Percentiles rank a stretch among this genome's conserved stretches.
These are phyloP conservation scores for Rhopalosiphum nymphaeae DNA, from an alignment of 2,888 invertebrate species.

Conservation along the genomic window DNA sequence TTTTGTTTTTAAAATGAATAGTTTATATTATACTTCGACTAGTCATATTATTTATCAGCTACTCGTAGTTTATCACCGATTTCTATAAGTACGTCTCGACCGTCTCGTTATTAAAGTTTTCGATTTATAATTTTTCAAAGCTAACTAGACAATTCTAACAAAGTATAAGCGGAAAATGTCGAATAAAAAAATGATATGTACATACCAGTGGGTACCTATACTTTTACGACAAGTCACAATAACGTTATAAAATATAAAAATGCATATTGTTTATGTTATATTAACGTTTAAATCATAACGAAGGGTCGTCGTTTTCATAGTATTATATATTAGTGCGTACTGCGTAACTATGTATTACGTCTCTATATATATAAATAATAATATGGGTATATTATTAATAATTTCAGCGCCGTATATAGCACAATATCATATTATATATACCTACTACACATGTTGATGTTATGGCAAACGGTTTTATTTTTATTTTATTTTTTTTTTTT, in stretches of 20 bases:
- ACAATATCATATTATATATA: neutral
- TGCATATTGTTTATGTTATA: neutral
- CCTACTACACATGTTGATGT: neutral
- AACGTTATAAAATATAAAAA: neutral
- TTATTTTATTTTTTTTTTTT: neutral
- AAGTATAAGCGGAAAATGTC: neutral
- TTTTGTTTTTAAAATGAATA: neutral
- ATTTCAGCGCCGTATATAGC: neutral
- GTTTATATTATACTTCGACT: neutral
- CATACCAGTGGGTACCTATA: neutral
- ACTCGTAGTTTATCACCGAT: too few species aligned
- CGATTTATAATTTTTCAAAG: neutral
- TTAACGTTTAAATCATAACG: slow-evolving; percentile 11
- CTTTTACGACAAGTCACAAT: neutral
- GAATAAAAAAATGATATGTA: neutral
- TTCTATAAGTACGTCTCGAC: too few species aligned
- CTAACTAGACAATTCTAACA: neutral
- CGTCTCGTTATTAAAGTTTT: neutral
- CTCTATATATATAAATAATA: neutral
- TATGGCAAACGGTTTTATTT: neutral
- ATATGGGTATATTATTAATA: neutral
- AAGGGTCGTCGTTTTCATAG: neutral
- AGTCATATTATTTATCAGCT: too few species aligned
- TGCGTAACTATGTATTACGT: neutral
- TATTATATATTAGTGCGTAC: slow-evolving; percentile 1